Base-by-base conservation (phyloP, 2,113 vertebrate genomes). In the Bubo scandiacus region DNA sequence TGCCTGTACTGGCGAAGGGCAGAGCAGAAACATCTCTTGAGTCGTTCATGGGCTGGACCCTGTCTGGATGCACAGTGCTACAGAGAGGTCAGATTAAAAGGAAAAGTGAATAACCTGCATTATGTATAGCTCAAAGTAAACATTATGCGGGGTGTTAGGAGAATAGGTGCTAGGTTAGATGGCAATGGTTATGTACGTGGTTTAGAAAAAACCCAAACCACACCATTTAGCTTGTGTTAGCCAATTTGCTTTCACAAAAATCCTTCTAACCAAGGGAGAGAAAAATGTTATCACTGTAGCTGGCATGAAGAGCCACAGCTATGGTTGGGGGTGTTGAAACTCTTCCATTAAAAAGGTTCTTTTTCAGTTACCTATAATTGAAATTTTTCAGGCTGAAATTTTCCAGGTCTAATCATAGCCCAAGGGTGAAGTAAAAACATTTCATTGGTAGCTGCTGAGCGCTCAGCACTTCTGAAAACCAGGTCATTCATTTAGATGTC, bases 331-430 rank as follows among this genome's bases (percentile, higher is more conserved):
- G 34, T 52, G 40, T 42, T 68, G 29, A 90, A 96, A 78, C n/a
- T 89, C 80, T 72, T 81, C 68, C 57, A 85, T 65, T 94, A 42
- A 38, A 93, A 94, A 71, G 68, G 47, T 71, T 65, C 52, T 85
- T 90, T 92, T 81, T 40, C 81, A 67, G 84, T 88, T 95, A 94
- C 90, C 92, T 91, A 73, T 93, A 92, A 96, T 81, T 91, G 91
- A 96, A 94, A 94, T 58, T 92, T 94, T 94, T 86, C 87, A 96
- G 91, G 79, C 72, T 92, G 91, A 96, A 94, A 96, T 91, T 94
- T 94, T 91, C 88, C 82, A 84, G 85, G 86, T 79, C 68, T 96
- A 91, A 96, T 92, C 92, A 91, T 70, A 92, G 83, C 92, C 96
- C 86, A 88, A 75, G 84, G 92, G 91, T 81, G 81, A 93, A 93